Percentiles rank a stretch among this genome's conserved stretches.
Conservation (phyloP, 2,888 invertebrate genomes). For the Dioctria linearis region DNA sequence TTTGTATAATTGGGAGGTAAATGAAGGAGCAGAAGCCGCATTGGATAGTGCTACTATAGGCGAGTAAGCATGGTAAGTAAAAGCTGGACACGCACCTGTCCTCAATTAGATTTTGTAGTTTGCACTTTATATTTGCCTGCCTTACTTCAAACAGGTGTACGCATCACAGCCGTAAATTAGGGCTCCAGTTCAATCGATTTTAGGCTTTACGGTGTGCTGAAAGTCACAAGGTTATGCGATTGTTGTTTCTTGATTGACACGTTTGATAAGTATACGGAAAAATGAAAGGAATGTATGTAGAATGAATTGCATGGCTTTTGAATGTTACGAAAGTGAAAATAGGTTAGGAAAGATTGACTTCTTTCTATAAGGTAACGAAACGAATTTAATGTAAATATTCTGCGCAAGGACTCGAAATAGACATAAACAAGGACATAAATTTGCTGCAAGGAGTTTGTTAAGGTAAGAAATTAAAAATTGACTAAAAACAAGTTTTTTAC, state of each 20-base stretch:
- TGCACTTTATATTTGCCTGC: conserved; percentile 10
- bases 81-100: conserved; percentile 7
- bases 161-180: conserved; percentile 21
- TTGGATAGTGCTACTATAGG: too few species aligned
- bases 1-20: conserved; percentile 7
- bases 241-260: conserved; percentile 28
- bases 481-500: too few species aligned
- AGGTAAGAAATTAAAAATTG: too few species aligned
- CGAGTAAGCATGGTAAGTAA: background rate
- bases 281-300: background rate
- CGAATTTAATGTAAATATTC: too few species aligned
- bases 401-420: too few species aligned
- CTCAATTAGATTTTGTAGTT: background rate
- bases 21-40: background rate
- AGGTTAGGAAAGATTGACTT: too few species aligned
- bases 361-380: too few species aligned
- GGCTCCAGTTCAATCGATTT: conserved; percentile 38
- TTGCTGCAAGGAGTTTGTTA: too few species aligned
- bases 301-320: too few species aligned
- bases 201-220: background rate
- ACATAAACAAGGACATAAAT: too few species aligned
- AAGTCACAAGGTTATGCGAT: conserved; percentile 38
- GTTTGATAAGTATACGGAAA: conserved; percentile 29
- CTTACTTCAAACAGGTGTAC: conserved; percentile 33
- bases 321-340: too few species aligned